A percentile compares a stretch with the other conserved stretches of the same genome.
Conservation (phyloP, 1,140 invertebrate species). For the Aphaenogaster floridana region DNA sequence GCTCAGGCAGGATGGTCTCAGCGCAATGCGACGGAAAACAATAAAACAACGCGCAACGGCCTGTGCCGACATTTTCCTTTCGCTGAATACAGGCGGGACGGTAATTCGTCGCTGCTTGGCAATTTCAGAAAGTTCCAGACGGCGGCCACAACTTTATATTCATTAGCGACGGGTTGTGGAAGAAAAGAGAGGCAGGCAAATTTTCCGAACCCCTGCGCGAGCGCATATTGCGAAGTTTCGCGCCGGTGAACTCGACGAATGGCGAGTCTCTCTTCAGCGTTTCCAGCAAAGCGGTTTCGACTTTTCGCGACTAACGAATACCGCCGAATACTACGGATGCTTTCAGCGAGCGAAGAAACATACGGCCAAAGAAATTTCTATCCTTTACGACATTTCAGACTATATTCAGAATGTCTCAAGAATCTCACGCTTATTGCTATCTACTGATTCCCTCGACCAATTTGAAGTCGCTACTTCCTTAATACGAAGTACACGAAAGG, state of each 20-base stretch:
- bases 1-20: not conserved
- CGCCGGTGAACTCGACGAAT: constrained; percentile 50
- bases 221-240: constrained; percentile 61
- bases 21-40: constrained; percentile 45
- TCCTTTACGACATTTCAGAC: constrained; percentile 5
- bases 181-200: constrained; percentile 21
- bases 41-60: constrained; percentile 40
- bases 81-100: not conserved
- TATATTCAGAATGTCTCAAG: constrained; percentile 17
- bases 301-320: constrained; percentile 49
- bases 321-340: constrained; percentile 17
- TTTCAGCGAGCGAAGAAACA: constrained; percentile 29
- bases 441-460: constrained; percentile 15
- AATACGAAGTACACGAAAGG: constrained; percentile 6
- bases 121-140: constrained; percentile 54
- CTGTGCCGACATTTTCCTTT: constrained; percentile 26
- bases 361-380: constrained; percentile 33
- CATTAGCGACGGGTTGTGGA: constrained; percentile 53
- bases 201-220: constrained; percentile 38
- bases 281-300: constrained; percentile 44
- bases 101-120: constrained; percentile 58
- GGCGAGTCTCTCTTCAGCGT: constrained; percentile 11
- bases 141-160: constrained; percentile 64
- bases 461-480: constrained; percentile 12
- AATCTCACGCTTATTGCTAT: constrained; percentile 9